Evolutionary conservation across 2,888 invertebrate genomes (phyloP).

Genomic region (Gastracanthus pulcherrimus): DNA sequence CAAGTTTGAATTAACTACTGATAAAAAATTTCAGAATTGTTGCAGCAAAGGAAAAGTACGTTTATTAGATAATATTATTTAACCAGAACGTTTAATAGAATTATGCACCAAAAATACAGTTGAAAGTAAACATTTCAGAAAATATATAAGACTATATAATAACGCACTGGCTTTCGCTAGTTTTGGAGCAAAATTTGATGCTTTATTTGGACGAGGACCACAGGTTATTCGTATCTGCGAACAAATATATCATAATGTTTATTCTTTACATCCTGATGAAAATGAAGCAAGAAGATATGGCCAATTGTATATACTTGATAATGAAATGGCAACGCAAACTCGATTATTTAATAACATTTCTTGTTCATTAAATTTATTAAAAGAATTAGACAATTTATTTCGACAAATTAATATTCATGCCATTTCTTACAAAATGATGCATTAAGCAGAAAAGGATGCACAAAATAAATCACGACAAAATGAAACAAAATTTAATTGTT

Average conservation of each 20-base stretch:
- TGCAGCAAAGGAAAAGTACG: too few relatives aligned
- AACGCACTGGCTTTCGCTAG: conserved; percentile 15
- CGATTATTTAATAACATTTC: not conserved
- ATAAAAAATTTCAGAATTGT: not conserved
- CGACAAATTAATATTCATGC: not conserved
- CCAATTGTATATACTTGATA: conserved; percentile 23
- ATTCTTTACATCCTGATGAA: conserved; percentile 30
- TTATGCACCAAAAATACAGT: not conserved
- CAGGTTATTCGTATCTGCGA: too few relatives aligned
- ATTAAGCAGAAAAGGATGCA: not conserved
- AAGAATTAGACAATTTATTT: not conserved
- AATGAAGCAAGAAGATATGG: conserved; percentile 13
- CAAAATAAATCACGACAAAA: not conserved
- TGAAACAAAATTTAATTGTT: not conserved
- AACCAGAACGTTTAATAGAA: not conserved
- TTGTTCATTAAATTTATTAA: not conserved
- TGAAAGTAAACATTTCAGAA: not conserved
- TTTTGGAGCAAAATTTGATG: conserved; percentile 14
- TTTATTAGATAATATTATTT: too few relatives aligned
- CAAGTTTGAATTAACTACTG: not conserved
- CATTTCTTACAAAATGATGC: too few relatives aligned
- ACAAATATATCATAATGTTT: conserved; percentile 28
- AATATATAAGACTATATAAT: conserved; percentile 14
- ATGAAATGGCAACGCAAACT: conserved; percentile 5
- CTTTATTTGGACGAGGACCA: not conserved